These are phyloP conservation scores for Galagoides demidoff DNA, from an alignment of 2,797 vertebrate genomes.

Conservation along the genomic window DNA sequence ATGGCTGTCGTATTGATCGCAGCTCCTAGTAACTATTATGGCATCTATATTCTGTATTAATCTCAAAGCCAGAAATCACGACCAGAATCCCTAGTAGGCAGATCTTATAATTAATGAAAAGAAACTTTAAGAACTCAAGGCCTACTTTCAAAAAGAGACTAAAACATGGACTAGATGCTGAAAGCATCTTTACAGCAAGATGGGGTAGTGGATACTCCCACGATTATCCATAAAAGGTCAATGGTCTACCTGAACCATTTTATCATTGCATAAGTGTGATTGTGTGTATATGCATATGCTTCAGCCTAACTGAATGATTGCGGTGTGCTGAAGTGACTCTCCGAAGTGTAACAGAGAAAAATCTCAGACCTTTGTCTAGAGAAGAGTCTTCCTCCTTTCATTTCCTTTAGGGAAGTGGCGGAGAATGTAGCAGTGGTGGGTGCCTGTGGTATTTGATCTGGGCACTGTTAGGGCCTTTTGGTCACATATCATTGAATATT, in stretches of 20 bases:
- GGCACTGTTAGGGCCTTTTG: neutral
- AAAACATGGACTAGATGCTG: neutral
- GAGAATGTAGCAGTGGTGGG: neutral
- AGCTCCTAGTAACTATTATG: no score
- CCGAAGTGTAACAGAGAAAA: neutral
- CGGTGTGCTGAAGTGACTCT: neutral
- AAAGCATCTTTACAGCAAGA: neutral
- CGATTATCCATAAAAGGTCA: neutral
- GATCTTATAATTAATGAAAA: neutral
- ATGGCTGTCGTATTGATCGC: neutral
- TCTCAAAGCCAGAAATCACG: neutral
- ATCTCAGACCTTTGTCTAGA: neutral
- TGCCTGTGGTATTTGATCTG: neutral
- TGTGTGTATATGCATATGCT: neutral
- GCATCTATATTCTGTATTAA: neutral
- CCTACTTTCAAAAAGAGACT: neutral
- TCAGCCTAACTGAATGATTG: neutral
- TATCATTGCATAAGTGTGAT: neutral
- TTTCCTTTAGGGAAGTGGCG: neutral
- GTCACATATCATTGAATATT: neutral
- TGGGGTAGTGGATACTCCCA: no score
- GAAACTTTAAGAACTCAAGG: neutral
- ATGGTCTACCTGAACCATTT: neutral
- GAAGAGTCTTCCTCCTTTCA: neutral
- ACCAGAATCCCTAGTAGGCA: neutral